These are phyloP conservation scores for Kryphioiulus occultus DNA, from an alignment of 2,888 invertebrate genomes.

Conservation along the genomic window DNA sequence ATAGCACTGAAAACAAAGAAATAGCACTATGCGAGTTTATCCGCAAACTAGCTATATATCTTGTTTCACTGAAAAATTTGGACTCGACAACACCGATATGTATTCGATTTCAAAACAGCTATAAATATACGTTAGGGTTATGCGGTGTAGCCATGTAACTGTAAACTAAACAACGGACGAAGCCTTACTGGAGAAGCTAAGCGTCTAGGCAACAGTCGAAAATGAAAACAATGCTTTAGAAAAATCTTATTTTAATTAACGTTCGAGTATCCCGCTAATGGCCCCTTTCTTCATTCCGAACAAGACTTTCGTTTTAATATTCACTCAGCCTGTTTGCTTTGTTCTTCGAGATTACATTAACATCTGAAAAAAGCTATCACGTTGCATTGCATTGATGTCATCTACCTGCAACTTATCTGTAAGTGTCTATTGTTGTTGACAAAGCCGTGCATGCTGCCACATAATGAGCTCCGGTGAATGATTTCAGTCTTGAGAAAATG, in stretches of 20 bases:
- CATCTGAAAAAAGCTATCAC: neutral
- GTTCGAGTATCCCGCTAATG: neutral
- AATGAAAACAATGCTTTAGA: neutral
- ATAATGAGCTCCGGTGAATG: conserved; percentile 24
- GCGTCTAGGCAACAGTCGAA: neutral
- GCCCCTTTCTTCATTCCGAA: neutral
- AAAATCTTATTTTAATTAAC: conserved; percentile 11
- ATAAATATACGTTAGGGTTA: no score
- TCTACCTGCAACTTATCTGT: neutral
- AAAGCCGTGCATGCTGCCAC: conserved; percentile 20
- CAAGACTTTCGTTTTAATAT: conserved; percentile 11
- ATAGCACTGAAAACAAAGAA: neutral
- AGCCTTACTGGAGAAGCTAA: neutral
- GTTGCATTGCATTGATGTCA: neutral
- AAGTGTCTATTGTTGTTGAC: conserved; percentile 21
- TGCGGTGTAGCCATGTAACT: neutral
- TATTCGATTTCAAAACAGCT: no score
- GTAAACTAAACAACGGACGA: neutral
- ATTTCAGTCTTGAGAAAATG: neutral
- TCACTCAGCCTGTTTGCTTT: neutral
- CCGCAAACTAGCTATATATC: neutral
- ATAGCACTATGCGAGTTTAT: neutral
- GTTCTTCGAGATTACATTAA: neutral
- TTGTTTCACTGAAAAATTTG: neutral
- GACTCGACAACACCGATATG: no score